phyloP scores from a whole-genome alignment of 1,140 invertebrate genomes.

The Brachionus manjavacas region DNA sequence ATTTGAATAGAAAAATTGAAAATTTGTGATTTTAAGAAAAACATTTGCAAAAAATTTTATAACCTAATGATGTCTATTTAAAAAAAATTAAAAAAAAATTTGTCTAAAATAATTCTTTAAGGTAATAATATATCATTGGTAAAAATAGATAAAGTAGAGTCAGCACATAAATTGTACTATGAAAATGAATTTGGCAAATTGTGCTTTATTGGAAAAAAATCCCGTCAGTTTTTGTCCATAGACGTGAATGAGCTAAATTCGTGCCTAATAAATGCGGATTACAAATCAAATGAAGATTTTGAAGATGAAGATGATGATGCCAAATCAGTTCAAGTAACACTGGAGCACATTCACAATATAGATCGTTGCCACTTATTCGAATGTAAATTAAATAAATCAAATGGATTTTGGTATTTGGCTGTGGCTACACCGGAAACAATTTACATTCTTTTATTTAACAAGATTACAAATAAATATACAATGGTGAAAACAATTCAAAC shows the following conservation, averaged over 20 bases:
- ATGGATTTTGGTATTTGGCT: conserved; percentile 33
- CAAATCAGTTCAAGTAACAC: conserved; percentile 7
- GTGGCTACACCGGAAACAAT: conserved; percentile 38
- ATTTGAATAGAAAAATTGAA: no score
- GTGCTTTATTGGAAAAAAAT: conserved; percentile 36
- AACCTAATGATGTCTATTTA: background rate
- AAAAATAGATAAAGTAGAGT: conserved; percentile 38
- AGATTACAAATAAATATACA: conserved; percentile 33
- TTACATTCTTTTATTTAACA: conserved; percentile 23
- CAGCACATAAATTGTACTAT: conserved; percentile 37
- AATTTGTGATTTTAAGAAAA: no score
- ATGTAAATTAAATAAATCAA: conserved; percentile 12
- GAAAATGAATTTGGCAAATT: conserved; percentile 41
- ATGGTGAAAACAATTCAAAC: conserved; percentile 40
- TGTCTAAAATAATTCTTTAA: background rate
- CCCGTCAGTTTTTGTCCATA: conserved; percentile 30
- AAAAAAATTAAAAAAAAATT: background rate
- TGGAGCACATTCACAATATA: conserved; percentile 35
- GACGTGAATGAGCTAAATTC: conserved; percentile 31
- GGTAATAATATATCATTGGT: conserved; percentile 35
- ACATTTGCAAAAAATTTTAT: no score
- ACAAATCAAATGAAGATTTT: conserved; percentile 35
- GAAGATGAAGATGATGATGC: conserved; percentile 35
- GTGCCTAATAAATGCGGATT: conserved; percentile 13
- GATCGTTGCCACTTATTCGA: conserved; percentile 39